phyloP scores from a whole-genome alignment of 2,113 vertebrate genomes.

The Xenopus borealis region DNA sequence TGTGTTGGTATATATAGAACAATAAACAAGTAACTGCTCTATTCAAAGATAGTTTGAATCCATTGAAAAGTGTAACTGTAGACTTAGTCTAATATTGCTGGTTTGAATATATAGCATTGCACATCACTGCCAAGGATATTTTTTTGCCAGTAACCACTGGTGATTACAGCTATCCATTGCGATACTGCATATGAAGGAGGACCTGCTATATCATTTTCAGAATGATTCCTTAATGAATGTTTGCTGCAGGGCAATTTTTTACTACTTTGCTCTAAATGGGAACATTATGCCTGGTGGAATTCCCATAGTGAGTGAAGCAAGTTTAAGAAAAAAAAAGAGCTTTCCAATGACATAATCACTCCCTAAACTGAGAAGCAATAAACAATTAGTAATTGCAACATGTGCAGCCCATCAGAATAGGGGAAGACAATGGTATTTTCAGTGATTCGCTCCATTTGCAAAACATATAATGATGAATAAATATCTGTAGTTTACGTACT shows the following conservation, averaged over 20 bases:
- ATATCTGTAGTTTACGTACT: conserved; percentile 41
- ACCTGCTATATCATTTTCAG: conserved; percentile 7
- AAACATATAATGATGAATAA: conserved; percentile 31
- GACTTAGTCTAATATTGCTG: neutral
- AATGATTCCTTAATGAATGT: conserved; percentile 28
- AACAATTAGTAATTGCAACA: conserved; percentile 40
- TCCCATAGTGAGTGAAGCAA: conserved; percentile 17
- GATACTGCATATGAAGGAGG: neutral
- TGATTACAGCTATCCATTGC: conserved; percentile 24
- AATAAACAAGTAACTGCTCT: neutral
- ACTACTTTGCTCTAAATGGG: conserved; percentile 10
- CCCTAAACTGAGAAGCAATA: conserved; percentile 38
- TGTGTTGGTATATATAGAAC: neutral
- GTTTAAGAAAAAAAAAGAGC: neutral
- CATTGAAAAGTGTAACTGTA: neutral
- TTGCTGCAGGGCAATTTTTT: conserved; percentile 16
- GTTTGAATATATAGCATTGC: conserved; percentile 1
- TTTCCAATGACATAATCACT: conserved; percentile 40
- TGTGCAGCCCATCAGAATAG: conserved; percentile 35
- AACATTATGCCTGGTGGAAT: conserved; percentile 3
- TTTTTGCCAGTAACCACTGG: conserved; percentile 5
- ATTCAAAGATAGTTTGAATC: neutral
- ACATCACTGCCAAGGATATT: conserved; percentile 19
- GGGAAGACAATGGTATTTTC: conserved; percentile 26
- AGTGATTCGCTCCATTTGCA: conserved; percentile 27